Conservation (phyloP, 2,888 invertebrate genomes). For the Frankliniella intonsa region DNA sequence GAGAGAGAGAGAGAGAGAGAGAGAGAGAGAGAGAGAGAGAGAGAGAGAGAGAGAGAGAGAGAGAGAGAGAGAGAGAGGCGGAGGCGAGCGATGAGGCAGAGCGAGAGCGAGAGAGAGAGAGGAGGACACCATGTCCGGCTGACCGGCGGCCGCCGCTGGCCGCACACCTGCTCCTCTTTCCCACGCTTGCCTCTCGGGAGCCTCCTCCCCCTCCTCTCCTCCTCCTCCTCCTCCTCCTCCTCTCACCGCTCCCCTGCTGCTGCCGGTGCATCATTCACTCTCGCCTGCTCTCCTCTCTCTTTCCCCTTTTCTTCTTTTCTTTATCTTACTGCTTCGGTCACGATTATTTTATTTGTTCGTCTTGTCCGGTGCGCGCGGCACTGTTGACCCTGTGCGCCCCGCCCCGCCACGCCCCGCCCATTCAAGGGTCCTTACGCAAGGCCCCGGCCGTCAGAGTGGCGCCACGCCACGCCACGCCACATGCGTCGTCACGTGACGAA, state of each 20-base stretch:
- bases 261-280: neutral
- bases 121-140: neutral
- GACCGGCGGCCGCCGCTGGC: neutral
- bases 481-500: too few relatives aligned
- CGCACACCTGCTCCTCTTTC: slow-evolving; percentile 22
- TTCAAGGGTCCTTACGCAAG: slow-evolving; percentile 21
- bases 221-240: neutral
- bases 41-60: neutral
- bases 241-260: neutral
- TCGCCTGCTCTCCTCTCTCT: neutral
- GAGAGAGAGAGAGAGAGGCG: neutral
- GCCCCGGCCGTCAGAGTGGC: neutral
- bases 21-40: neutral
- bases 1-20: slow-evolving; percentile 1
- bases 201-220: neutral
- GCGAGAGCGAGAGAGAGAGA: neutral
- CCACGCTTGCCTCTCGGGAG: slow-evolving; percentile 16
- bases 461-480: neutral
- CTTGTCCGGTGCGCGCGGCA: neutral
- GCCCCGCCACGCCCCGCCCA: neutral
- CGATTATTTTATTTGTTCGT: neutral
- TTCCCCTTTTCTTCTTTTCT: neutral
- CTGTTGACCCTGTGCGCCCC: neutral
- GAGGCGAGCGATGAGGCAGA: neutral
- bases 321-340: too few relatives aligned